Conservation (phyloP, 2,888 invertebrate genomes). For the Gymnoscelis rufifasciata region DNA sequence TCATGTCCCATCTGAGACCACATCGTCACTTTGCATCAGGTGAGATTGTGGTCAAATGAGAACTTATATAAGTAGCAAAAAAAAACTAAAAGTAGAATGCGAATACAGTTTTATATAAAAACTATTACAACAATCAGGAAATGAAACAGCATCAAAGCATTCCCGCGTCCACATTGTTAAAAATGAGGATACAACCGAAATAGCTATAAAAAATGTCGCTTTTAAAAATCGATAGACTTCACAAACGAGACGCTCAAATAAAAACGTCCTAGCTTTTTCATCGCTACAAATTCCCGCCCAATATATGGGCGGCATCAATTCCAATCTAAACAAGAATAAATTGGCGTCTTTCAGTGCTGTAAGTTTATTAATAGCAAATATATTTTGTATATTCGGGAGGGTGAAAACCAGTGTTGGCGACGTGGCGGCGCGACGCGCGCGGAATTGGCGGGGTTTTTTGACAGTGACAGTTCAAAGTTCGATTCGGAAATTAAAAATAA, state of each 20-base stretch:
- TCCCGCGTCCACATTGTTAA: constrained; percentile 14
- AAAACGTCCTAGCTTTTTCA: constrained; percentile 67
- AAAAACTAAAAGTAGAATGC: background rate
- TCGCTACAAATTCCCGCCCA: constrained; percentile 69
- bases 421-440: constrained; percentile 62
- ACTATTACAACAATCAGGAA: background rate
- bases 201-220: constrained; percentile 23
- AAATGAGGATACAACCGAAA: constrained; percentile 21
- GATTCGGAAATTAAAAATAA: background rate
- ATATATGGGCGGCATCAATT: constrained; percentile 76
- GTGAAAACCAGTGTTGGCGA: constrained; percentile 58
- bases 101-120: background rate
- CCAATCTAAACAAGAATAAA: constrained; percentile 78
- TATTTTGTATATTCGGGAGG: constrained; percentile 69
- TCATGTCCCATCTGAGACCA: no score
- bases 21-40: no score
- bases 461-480: constrained; percentile 17
- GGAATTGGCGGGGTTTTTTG: constrained; percentile 34
- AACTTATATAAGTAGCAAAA: no score
- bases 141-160: constrained; percentile 11
- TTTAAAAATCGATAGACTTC: constrained; percentile 63
- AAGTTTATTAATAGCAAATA: constrained; percentile 71
- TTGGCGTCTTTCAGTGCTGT: constrained; percentile 70
- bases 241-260: constrained; percentile 54
- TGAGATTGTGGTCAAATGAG: no score